Percentiles rank a stretch among this genome's conserved stretches.
These are phyloP conservation scores for Caligus rogercresseyi DNA, from an alignment of 1,140 invertebrate species.

Conservation along the genomic window DNA sequence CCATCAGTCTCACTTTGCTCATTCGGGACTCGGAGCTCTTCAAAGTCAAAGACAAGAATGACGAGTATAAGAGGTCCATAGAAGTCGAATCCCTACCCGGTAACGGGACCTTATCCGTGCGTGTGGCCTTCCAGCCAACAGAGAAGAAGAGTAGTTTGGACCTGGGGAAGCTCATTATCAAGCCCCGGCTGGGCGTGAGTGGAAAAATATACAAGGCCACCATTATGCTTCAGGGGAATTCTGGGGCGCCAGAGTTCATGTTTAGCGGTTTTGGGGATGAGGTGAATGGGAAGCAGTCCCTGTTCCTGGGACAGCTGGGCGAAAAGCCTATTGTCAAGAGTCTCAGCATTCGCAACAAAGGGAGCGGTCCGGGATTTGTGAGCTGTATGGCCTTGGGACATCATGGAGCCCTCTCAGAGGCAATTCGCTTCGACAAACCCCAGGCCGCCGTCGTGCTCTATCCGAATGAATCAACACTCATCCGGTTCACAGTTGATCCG, in stretches of 20 bases:
- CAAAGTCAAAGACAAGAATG: background rate
- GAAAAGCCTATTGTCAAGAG: background rate
- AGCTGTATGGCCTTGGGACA: background rate
- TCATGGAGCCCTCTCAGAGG: background rate
- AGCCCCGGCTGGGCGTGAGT: background rate
- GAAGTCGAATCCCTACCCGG: background rate
- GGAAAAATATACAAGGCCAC: background rate
- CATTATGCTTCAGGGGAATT: background rate
- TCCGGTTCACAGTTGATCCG: background rate
- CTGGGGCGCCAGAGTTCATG: background rate
- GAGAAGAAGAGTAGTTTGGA: background rate
- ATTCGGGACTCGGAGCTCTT: background rate
- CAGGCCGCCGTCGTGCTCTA: background rate
- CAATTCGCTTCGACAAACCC: background rate
- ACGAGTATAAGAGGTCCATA: background rate
- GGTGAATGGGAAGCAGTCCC: constrained; percentile 4
- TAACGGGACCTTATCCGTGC: background rate
- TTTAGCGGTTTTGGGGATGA: constrained; percentile 5
- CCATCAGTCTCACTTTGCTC: background rate
- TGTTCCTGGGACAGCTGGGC: background rate
- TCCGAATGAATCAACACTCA: background rate
- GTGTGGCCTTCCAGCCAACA: background rate
- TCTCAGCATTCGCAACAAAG: background rate
- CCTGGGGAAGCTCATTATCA: constrained; percentile 4
- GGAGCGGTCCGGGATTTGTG: background rate